Evolutionary conservation across 2,113 vertebrate genomes (phyloP).

Genomic region (Hydropotes inermis): DNA sequence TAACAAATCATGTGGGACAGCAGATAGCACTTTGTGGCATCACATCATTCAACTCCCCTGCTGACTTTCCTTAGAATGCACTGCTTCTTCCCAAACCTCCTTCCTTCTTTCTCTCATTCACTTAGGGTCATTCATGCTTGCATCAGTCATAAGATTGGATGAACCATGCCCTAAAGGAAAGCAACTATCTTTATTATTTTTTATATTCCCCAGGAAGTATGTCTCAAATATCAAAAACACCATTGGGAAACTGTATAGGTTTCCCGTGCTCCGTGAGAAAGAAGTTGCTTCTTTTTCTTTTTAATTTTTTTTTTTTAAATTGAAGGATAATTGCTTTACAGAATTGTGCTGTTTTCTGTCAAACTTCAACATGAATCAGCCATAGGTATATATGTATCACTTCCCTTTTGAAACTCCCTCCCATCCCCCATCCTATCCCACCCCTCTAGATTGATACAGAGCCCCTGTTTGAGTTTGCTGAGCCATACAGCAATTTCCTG

Average conservation of each 20-base stretch:
- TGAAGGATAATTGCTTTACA: not conserved
- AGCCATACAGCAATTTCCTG: not conserved
- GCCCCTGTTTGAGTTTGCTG: not conserved
- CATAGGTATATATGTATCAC: not conserved
- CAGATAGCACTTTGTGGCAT: not conserved
- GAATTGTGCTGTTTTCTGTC: not conserved
- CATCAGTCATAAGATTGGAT: not conserved
- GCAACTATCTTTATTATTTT: not conserved
- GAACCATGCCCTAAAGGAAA: not conserved
- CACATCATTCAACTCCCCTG: not conserved
- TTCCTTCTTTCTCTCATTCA: not conserved
- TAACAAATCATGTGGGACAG: not conserved
- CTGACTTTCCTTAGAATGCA: not conserved
- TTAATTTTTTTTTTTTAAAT: not conserved
- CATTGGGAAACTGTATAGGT: not conserved
- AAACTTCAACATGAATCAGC: not conserved
- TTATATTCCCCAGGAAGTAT: not conserved
- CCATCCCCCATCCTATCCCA: not conserved
- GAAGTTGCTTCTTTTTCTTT: not conserved
- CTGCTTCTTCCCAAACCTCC: not conserved
- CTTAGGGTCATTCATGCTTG: not conserved
- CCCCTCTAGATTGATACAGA: not conserved
- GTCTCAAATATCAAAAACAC: not conserved
- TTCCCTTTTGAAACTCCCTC: not conserved
- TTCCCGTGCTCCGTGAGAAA: not conserved